phyloP scores from a whole-genome alignment of 2,888 invertebrate genomes.

The Lepidochrysops patricia region DNA sequence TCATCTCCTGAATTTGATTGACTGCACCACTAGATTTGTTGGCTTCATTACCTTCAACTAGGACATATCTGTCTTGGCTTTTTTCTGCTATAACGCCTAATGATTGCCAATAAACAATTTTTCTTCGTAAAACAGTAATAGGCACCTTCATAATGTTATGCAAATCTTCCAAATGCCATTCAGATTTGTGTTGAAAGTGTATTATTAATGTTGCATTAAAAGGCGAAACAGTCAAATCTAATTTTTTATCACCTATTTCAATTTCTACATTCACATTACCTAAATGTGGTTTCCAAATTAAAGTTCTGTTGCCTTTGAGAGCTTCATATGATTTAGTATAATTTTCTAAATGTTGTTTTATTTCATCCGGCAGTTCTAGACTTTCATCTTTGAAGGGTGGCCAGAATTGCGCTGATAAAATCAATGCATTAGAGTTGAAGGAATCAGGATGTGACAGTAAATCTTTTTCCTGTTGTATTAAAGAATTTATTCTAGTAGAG shows the following conservation, averaged over 20 bases:
- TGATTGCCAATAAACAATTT: slow-evolving; percentile 96
- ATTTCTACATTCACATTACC: slow-evolving; percentile 93
- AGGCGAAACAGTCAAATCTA: slow-evolving; percentile 90
- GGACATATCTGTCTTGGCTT: slow-evolving; percentile 80
- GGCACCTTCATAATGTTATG: slow-evolving; percentile 91
- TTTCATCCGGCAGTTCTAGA: slow-evolving; percentile 86
- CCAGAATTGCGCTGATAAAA: slow-evolving; percentile 99
- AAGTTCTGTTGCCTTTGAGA: slow-evolving; percentile 91
- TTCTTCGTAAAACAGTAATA: slow-evolving; percentile 85
- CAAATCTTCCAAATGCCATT: slow-evolving; percentile 91
- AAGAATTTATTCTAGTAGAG: slow-evolving; percentile 92
- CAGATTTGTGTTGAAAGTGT: slow-evolving; percentile 90
- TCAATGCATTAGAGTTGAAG: slow-evolving; percentile 79
- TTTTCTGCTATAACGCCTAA: slow-evolving; percentile 89
- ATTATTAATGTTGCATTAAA: slow-evolving; percentile 95
- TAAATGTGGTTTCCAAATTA: slow-evolving; percentile 95
- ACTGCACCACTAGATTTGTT: slow-evolving; percentile 71
- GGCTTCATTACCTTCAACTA: slow-evolving; percentile 78
- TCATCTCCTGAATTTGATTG: slow-evolving; percentile 75
- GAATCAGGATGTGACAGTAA: slow-evolving; percentile 52
- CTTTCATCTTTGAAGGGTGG: slow-evolving; percentile 96
- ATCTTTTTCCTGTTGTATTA: slow-evolving; percentile 84
- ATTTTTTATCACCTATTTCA: slow-evolving; percentile 85
- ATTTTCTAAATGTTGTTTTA: slow-evolving; percentile 86
- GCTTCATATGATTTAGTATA: slow-evolving; percentile 94